These are phyloP conservation scores for Morpho deidamia DNA, from an alignment of 2,888 invertebrate genomes.

Conservation along the genomic window DNA sequence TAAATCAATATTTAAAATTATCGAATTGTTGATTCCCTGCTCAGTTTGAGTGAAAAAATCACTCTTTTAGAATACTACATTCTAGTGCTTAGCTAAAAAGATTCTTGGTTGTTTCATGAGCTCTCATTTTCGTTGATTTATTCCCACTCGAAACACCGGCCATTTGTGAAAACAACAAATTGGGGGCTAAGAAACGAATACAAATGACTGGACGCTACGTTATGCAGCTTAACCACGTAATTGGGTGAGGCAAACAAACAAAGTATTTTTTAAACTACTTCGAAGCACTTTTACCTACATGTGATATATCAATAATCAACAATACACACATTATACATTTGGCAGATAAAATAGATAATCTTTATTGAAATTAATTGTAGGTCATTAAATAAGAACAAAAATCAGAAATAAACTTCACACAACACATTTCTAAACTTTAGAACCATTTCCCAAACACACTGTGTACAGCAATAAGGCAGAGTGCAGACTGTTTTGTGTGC, in stretches of 20 bases:
- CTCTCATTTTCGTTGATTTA: conserved; percentile 10
- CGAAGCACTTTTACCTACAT: no score
- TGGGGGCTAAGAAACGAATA: conserved; percentile 15
- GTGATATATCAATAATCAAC: no score
- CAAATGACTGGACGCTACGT: conserved; percentile 10
- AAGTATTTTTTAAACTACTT: background rate
- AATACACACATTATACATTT: no score
- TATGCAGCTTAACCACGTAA: conserved; percentile 17
- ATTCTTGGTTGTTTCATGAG: conserved; percentile 1
- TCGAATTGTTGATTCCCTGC: no score
- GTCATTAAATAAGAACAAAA: no score
- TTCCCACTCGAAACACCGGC: conserved; percentile 9
- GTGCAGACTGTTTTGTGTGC: conserved; percentile 66
- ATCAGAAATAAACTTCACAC: no score
- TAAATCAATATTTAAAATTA: no score
- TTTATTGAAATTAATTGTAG: no score
- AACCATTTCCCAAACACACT: conserved; percentile 27
- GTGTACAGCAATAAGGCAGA: conserved; percentile 65
- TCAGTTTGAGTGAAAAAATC: no score
- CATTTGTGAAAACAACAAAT: conserved; percentile 16
- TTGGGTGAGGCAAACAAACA: conserved; percentile 11
- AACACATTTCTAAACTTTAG: no score
- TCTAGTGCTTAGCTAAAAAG: background rate
- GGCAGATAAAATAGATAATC: no score
- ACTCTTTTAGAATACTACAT: background rate